Evolutionary conservation across 2,113 vertebrate genomes (phyloP), one percentile per base, ranked within the genome.

Genomic region (Hyla sarda): DNA sequence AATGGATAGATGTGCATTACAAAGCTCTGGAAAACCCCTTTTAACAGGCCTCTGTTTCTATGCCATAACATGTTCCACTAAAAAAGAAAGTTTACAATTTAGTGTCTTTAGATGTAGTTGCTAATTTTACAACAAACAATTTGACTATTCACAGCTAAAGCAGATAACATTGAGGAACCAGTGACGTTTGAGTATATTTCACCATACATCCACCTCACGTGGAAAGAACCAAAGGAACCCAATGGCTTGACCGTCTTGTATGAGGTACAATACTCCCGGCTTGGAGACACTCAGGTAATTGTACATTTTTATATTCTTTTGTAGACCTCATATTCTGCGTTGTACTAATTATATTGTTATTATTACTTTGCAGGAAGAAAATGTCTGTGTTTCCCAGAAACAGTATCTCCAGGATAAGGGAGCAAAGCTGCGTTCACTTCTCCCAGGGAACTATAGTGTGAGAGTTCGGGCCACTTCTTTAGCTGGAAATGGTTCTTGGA

Each of bases 181-280:
- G 96, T 99, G 87, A 96, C 91, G 21, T 94, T 96, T 0, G 97
- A 98, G 54, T 89, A 98, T 69, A 88, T 92, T 0, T 95, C 96
- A 0, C 96, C 97, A 85, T 94, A 96, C 2, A 89, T 93, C 0
- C 95, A 99, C 73, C 84, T 99, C 75, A 96, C 91, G 88, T 99
- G 98, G 98, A 94, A 95, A 67, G 93, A 97, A 5, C 98, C 98
- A 0, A 94, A 88, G 88, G 93, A 96, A 1, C 98, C 98, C 0
- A 99, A 99, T 0, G 98, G 97, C 16, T 93, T 99, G 54, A 99
- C 99, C 2, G 95, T 99, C 89, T 94, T 99, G 4, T 99, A 99
- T 0, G 98, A 99, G 89, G 96, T 99, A 69, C 96, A 96, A 74
- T 99, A 97, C 13, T 94, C 90, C 16, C 96, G 96, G 4, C 93